phyloP scores from a whole-genome alignment of 2,113 vertebrate genomes.

The Prionailurus viverrinus region DNA sequence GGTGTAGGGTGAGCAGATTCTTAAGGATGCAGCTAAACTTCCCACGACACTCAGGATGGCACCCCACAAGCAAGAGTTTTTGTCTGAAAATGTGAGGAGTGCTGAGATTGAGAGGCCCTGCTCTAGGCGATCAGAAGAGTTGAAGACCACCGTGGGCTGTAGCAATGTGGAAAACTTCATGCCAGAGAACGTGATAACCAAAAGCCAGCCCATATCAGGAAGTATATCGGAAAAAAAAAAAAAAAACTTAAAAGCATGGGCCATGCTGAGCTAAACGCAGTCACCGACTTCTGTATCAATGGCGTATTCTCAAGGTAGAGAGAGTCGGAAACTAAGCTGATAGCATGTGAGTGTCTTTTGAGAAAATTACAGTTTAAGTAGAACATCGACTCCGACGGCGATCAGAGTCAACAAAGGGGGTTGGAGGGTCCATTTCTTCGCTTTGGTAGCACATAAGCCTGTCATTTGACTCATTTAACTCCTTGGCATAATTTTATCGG shows the following conservation, averaged over 20 bases:
- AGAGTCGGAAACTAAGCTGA: not conserved
- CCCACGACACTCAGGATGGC: not conserved
- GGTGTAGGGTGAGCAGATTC: too few species aligned
- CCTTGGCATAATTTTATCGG: not conserved
- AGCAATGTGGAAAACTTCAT: not conserved
- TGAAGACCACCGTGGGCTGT: not conserved
- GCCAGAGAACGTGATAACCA: not conserved
- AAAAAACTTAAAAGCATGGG: not conserved
- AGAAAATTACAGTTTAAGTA: slow-evolving; percentile 6
- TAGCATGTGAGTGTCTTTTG: not conserved
- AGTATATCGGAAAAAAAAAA: not conserved
- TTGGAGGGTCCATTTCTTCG: not conserved
- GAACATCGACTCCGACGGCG: not conserved
- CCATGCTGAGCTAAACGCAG: not conserved
- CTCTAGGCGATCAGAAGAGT: not conserved
- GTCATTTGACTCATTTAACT: not conserved
- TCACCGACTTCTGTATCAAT: not conserved
- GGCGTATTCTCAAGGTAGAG: not conserved
- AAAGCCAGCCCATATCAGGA: not conserved
- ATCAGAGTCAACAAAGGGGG: not conserved
- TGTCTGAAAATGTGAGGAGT: not conserved
- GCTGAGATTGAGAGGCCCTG: not conserved
- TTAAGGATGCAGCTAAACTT: not conserved
- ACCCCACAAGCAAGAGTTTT: not conserved
- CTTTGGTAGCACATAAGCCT: not conserved